Conservation (phyloP, 1,140 invertebrate species). For the Drosophila erecta region DNA sequence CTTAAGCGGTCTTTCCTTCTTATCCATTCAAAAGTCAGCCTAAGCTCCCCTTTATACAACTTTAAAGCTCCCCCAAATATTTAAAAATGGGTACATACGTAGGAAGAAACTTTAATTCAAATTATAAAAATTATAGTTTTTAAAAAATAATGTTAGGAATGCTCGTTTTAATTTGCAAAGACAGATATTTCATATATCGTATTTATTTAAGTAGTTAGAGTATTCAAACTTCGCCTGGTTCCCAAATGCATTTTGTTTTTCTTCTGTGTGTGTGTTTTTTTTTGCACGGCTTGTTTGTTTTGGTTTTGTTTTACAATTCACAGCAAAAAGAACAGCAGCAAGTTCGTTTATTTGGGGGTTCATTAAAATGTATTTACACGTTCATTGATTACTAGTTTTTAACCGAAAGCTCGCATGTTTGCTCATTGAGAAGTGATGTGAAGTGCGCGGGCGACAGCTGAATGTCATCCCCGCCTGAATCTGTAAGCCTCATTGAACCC, state of each 20-base stretch:
- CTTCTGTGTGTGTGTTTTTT: conserved; percentile 7
- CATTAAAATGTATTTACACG: conserved; percentile 80
- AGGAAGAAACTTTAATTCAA: not conserved
- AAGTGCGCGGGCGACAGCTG: conserved; percentile 59
- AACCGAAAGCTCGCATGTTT: conserved; percentile 55
- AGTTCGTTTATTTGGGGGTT: conserved; percentile 24
- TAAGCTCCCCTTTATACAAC: not conserved
- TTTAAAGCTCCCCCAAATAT: not conserved
- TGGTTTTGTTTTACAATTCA: conserved; percentile 50
- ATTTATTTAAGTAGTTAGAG: not conserved
- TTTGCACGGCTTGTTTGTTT: conserved; percentile 34
- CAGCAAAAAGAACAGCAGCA: conserved; percentile 33
- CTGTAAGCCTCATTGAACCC: conserved; percentile 57
- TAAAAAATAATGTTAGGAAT: too few species aligned
- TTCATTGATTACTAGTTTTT: conserved; percentile 62
- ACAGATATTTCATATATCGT: too few species aligned
- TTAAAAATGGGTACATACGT: not conserved
- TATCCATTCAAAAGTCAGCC: not conserved
- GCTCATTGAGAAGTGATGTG: conserved; percentile 32
- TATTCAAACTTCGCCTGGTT: conserved; percentile 10
- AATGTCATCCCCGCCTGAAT: conserved; percentile 47
- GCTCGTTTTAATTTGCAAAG: too few species aligned
- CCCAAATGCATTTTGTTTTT: conserved; percentile 1
- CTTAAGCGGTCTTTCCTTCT: not conserved
- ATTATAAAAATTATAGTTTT: not conserved